Percentiles rank a stretch among this genome's conserved stretches.
Evolutionary conservation across 2,888 invertebrate genomes (phyloP).

Genomic region (Tenthredo livida): DNA sequence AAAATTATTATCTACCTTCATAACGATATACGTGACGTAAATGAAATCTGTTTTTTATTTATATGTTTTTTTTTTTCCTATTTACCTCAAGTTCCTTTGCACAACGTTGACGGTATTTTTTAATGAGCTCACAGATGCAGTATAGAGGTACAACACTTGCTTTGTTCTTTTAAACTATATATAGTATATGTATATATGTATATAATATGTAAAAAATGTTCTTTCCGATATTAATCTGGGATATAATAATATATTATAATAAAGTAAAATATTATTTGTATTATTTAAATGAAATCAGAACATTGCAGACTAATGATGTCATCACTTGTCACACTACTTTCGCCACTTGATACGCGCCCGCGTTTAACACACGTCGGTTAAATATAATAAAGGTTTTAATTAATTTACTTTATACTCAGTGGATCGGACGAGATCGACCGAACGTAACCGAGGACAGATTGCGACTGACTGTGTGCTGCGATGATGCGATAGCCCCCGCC

Average conservation of each 20-base stretch:
- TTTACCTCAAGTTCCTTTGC: conserved; percentile 35
- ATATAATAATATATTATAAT: not conserved
- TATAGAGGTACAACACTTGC: conserved; percentile 28
- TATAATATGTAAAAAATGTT: not conserved
- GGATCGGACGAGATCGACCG: conserved; percentile 50
- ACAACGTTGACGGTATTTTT: not conserved
- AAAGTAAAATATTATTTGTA: not conserved
- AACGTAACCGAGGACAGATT: conserved; percentile 68
- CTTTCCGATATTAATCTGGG: not conserved
- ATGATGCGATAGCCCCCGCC: conserved; percentile 48
- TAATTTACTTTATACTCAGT: conserved; percentile 38
- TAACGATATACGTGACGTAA: not conserved
- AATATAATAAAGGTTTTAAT: conserved; percentile 36
- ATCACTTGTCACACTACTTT: conserved; percentile 58
- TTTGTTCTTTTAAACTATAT: conserved; percentile 31
- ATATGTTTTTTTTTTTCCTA: not conserved
- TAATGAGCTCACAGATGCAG: conserved; percentile 39
- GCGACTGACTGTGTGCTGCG: conserved; percentile 65
- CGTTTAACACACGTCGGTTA: conserved; percentile 15
- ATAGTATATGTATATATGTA: not conserved
- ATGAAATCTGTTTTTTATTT: too few species aligned
- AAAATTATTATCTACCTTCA: not conserved
- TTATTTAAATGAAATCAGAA: conserved; percentile 41
- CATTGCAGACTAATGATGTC: conserved; percentile 35
- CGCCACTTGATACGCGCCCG: conserved; percentile 38